Conservation (phyloP, 1,140 invertebrate species). For the Drosophila malerkotliana region DNA sequence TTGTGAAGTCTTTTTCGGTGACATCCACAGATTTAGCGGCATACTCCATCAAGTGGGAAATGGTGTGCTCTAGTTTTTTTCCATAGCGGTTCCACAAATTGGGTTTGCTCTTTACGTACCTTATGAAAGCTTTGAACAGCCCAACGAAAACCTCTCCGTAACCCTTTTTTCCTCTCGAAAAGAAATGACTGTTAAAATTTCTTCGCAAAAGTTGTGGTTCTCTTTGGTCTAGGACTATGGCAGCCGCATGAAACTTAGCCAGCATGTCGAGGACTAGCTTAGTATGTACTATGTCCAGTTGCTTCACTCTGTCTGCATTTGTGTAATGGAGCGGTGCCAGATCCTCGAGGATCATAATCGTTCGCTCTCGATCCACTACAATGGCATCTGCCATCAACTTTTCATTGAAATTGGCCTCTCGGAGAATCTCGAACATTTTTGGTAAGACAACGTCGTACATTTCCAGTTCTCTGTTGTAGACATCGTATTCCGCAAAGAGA, state of each 20-base stretch:
- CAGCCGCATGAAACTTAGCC: slow-evolving; percentile 85
- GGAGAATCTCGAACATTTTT: slow-evolving; percentile 44
- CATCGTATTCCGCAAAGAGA: slow-evolving; percentile 51
- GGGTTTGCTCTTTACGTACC: slow-evolving; percentile 40
- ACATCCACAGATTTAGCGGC: slow-evolving; percentile 48
- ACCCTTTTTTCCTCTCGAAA: slow-evolving; percentile 26
- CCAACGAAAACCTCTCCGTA: slow-evolving; percentile 25
- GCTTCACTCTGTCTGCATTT: slow-evolving; percentile 85
- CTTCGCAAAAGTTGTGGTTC: slow-evolving; percentile 32
- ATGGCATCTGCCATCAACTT: slow-evolving; percentile 65
- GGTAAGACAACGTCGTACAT: slow-evolving; percentile 71
- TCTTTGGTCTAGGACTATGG: slow-evolving; percentile 41
- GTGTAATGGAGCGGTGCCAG: slow-evolving; percentile 84
- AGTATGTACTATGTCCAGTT: slow-evolving; percentile 84
- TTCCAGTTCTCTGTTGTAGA: slow-evolving; percentile 61
- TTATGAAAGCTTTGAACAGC: slow-evolving; percentile 41
- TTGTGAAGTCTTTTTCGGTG: slow-evolving; percentile 84
- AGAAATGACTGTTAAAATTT: slow-evolving; percentile 44
- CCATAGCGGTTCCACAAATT: slow-evolving; percentile 44
- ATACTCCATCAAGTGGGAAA: slow-evolving; percentile 60
- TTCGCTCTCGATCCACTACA: slow-evolving; percentile 50
- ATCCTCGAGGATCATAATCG: slow-evolving; percentile 84
- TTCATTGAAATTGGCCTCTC: slow-evolving; percentile 41
- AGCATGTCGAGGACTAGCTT: slow-evolving; percentile 84
- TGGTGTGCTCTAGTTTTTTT: slow-evolving; percentile 50